Evolutionary conservation across 1,140 invertebrate species (phyloP).

Genomic region (Dendrolimus kikuchii): DNA sequence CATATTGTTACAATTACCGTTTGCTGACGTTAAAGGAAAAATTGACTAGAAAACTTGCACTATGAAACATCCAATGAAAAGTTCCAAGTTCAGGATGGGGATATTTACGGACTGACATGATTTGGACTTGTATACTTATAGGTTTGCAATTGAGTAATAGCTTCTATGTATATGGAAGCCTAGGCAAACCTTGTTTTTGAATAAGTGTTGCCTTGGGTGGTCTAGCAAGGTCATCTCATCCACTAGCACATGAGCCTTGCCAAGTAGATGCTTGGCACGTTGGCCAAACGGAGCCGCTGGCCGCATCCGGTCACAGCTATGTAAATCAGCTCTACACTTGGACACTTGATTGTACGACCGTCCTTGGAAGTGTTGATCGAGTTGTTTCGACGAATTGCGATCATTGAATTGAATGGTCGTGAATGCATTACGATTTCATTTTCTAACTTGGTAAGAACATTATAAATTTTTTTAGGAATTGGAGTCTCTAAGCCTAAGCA

Average conservation of each 20-base stretch:
- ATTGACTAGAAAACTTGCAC: too few relatives aligned
- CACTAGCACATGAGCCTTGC: constrained; percentile 7
- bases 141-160: background rate
- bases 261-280: constrained; percentile 31
- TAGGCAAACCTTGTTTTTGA: too few relatives aligned
- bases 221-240: background rate
- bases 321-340: constrained; percentile 38
- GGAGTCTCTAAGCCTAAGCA: too few relatives aligned
- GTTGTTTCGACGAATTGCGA: constrained; percentile 3
- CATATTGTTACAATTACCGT: too few relatives aligned
- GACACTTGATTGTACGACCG: constrained; percentile 24
- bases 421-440: constrained; percentile 3
- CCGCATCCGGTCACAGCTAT: constrained; percentile 43
- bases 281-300: constrained; percentile 32
- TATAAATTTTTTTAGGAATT: too few relatives aligned
- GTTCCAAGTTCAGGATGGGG: too few relatives aligned
- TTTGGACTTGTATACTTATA: too few relatives aligned
- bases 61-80: too few relatives aligned
- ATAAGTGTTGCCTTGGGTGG: background rate
- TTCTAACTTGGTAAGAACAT: constrained; percentile 1
- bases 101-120: too few relatives aligned
- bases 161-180: too few relatives aligned
- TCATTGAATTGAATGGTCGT: background rate
- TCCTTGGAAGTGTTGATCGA: constrained; percentile 34
- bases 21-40: too few relatives aligned